phyloP scores from a whole-genome alignment of 1,140 invertebrate species.

The Druon quercuslanigerum region DNA sequence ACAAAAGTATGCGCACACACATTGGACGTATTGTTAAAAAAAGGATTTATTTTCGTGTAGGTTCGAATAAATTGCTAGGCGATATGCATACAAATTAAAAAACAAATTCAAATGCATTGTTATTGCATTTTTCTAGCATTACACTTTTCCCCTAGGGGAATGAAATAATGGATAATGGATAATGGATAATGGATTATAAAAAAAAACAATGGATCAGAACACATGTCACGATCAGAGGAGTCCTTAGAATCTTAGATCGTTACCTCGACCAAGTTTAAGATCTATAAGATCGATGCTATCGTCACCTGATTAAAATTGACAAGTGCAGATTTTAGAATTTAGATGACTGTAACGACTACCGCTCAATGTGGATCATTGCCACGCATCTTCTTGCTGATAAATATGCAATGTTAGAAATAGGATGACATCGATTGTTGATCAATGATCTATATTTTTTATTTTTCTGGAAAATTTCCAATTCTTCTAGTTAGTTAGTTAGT shows the following conservation, averaged over 20 bases:
- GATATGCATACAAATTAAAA: background rate
- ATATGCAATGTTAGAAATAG: conserved; percentile 60
- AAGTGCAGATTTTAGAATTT: conserved; percentile 28
- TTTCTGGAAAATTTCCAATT: background rate
- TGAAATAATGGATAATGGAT: background rate
- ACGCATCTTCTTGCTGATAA: conserved; percentile 55
- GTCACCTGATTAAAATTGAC: conserved; percentile 10
- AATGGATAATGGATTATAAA: background rate
- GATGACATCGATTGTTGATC: conserved; percentile 51
- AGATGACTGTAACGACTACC: background rate
- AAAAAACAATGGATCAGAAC: background rate
- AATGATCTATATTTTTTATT: conserved; percentile 38
- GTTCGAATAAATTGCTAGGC: too few relatives aligned
- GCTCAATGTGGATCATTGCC: conserved; percentile 64
- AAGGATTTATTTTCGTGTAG: too few relatives aligned
- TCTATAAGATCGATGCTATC: conserved; percentile 12
- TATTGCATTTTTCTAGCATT: background rate
- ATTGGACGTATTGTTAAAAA: too few relatives aligned
- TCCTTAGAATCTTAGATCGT: conserved; percentile 5
- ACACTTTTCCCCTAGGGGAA: background rate
- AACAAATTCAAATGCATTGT: too few relatives aligned
- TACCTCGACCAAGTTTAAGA: conserved; percentile 9
- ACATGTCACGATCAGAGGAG: conserved; percentile 12
- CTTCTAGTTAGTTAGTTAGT: too few relatives aligned
- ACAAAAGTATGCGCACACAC: too few relatives aligned